A percentile compares a stretch with the other conserved stretches of the same genome.
These are phyloP conservation scores for Geotrupes spiniger DNA, from an alignment of 2,888 invertebrate species.

Conservation along the genomic window DNA sequence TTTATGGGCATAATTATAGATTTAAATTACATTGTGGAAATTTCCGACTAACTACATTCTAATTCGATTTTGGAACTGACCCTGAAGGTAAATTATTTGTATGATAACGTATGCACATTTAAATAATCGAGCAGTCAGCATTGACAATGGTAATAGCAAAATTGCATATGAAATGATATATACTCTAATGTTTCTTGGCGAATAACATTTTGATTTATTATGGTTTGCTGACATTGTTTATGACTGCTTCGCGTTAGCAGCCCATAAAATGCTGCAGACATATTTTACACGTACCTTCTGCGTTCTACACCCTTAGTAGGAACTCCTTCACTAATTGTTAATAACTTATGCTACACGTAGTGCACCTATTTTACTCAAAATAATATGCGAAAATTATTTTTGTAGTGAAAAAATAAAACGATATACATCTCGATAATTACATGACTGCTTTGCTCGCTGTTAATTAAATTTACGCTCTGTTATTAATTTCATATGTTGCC, in stretches of 20 bases:
- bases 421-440: no score
- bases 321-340: conserved; percentile 6
- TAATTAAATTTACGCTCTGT: no score
- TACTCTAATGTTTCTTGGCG: conserved; percentile 2
- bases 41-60: no score
- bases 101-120: no score
- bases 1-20: no score
- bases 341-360: conserved; percentile 6
- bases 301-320: conserved; percentile 4
- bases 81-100: no score
- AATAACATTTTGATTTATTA: conserved; percentile 10
- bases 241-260: conserved; percentile 15
- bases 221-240: conserved; percentile 6
- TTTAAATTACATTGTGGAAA: no score
- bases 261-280: conserved; percentile 15
- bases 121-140: no score
- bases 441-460: no score
- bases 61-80: no score
- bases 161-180: conserved; percentile 2
- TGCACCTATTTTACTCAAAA: not conserved
- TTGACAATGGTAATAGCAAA: not conserved
- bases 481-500: no score
- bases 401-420: conserved; percentile 6
- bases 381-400: not conserved
- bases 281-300: conserved; percentile 17